These are phyloP conservation scores for Mystacides longicornis DNA, from an alignment of 2,888 invertebrate genomes.

Conservation along the genomic window DNA sequence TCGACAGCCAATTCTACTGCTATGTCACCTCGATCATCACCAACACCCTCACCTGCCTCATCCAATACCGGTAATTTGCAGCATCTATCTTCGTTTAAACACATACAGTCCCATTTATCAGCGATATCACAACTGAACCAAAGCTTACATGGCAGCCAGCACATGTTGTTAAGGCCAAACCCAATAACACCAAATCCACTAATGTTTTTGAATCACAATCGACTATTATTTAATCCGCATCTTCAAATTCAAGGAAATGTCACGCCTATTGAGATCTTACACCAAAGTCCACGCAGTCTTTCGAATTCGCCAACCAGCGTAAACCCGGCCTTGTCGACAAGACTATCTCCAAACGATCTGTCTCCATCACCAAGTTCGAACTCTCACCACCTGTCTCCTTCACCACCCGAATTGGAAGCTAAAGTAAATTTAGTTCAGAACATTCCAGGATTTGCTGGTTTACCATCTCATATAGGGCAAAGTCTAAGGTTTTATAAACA, in stretches of 20 bases:
- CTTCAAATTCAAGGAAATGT: constrained; percentile 33
- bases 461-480: constrained; percentile 14
- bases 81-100: constrained; percentile 52
- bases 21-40: constrained; percentile 23
- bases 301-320: constrained; percentile 28
- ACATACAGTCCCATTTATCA: constrained; percentile 61
- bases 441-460: constrained; percentile 17
- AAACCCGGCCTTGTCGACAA: constrained; percentile 32
- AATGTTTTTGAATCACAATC: constrained; percentile 45
- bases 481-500: constrained; percentile 24
- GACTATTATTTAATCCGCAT: constrained; percentile 37
- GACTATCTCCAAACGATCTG: constrained; percentile 21
- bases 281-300: constrained; percentile 23
- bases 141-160: constrained; percentile 42
- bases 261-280: constrained; percentile 29
- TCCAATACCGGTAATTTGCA: constrained; percentile 28
- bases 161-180: constrained; percentile 41
- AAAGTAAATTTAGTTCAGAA: constrained; percentile 23
- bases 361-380: constrained; percentile 19
- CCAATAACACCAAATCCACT: constrained; percentile 46
- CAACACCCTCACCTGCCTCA: constrained; percentile 29
- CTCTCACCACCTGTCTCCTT: constrained; percentile 20
- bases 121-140: constrained; percentile 60
- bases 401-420: constrained; percentile 19
- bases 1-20: constrained; percentile 27